Conservation (phyloP, 1,140 invertebrate genomes). For the Octopus sinensis region DNA sequence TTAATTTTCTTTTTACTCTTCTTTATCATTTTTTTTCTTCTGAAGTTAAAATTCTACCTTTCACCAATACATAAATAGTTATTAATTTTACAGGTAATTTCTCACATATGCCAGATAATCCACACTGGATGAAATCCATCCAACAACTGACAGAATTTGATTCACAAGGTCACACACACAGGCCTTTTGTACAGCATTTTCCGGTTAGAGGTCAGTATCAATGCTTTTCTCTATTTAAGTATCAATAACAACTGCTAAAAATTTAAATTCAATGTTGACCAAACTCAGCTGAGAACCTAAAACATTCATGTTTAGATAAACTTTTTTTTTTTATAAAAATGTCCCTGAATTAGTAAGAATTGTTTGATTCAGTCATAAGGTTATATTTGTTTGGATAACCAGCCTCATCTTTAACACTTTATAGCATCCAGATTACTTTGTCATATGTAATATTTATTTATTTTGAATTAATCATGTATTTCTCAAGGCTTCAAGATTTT, state of each 20-base stretch:
- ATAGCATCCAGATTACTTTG: too few relatives aligned
- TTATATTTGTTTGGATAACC: too few relatives aligned
- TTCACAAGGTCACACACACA: conserved; percentile 34
- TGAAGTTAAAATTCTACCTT: not conserved
- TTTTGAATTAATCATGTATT: too few relatives aligned
- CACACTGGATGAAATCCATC: conserved; percentile 61
- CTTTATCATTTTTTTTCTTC: not conserved
- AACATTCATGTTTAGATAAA: not conserved
- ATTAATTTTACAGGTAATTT: not conserved
- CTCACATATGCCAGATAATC: conserved; percentile 25
- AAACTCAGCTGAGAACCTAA: not conserved
- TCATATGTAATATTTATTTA: too few relatives aligned
- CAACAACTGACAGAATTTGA: conserved; percentile 59
- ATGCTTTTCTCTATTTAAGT: not conserved
- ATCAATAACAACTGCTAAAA: too few relatives aligned
- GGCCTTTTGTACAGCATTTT: conserved; percentile 54
- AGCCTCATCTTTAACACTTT: too few relatives aligned
- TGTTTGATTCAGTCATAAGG: not conserved
- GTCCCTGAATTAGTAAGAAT: not conserved
- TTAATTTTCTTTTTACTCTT: not conserved
- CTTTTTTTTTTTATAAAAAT: not conserved
- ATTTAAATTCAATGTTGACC: too few relatives aligned
- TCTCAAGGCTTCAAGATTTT: too few relatives aligned
- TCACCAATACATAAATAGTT: too few relatives aligned
- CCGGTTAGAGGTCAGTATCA: conserved; percentile 37